phyloP scores from a whole-genome alignment of 2,113 vertebrate genomes.

The Aphyosemion australe region DNA sequence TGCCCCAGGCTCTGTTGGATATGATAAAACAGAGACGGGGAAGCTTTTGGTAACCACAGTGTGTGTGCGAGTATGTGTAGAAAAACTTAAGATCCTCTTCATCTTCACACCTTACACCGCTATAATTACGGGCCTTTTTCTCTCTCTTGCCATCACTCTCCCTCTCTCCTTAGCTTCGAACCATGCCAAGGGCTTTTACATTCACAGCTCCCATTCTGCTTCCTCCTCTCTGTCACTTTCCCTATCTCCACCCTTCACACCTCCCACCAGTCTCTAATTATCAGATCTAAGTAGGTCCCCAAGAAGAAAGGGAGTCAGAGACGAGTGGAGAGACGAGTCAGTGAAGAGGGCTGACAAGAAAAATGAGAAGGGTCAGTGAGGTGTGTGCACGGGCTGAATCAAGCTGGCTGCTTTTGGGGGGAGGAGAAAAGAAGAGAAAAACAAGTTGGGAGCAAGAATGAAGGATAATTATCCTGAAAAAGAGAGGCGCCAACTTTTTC shows the following conservation, averaged over 20 bases:
- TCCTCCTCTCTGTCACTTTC: constrained; percentile 60
- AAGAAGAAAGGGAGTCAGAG: constrained; percentile 47
- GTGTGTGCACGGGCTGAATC: constrained; percentile 2
- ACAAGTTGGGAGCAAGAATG: constrained; percentile 10
- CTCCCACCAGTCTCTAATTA: constrained; percentile 72
- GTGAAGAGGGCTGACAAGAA: constrained; percentile 38
- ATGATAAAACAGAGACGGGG: constrained; percentile 63
- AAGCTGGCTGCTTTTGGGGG: constrained; percentile 17
- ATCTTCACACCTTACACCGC: constrained; percentile 66
- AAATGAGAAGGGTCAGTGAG: constrained; percentile 52
- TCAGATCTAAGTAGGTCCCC: constrained; percentile 67
- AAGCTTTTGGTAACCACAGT: constrained; percentile 51
- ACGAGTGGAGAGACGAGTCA: constrained; percentile 17
- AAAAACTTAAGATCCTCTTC: constrained; percentile 65
- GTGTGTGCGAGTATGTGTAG: constrained; percentile 36
- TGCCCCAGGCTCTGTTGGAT: constrained; percentile 59
- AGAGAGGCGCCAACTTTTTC: constrained; percentile 23
- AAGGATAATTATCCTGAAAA: constrained; percentile 39
- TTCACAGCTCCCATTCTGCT: constrained; percentile 56
- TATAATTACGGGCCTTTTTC: constrained; percentile 71
- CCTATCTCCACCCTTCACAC: constrained; percentile 66
- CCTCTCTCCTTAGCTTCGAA: constrained; percentile 51
- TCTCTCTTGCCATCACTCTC: constrained; percentile 48
- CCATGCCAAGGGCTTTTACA: constrained; percentile 68
- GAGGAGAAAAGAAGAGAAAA: constrained; percentile 26